Evolutionary conservation across 2,113 vertebrate genomes (phyloP).

Genomic region (Gorsachius goisagi): DNA sequence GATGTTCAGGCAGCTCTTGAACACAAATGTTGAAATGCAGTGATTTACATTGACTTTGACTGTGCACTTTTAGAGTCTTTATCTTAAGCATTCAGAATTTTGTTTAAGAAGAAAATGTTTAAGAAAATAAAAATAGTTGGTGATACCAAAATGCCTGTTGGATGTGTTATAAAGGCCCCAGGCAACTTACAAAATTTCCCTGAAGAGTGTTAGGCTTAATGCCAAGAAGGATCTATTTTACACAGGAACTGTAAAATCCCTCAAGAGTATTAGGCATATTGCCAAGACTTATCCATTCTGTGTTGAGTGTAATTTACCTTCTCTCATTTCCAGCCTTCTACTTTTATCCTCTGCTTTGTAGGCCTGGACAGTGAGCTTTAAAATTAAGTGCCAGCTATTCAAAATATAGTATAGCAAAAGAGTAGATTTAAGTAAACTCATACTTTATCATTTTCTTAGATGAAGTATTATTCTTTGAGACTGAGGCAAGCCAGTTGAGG

Average conservation of each 20-base stretch:
- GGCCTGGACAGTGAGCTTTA: neutral
- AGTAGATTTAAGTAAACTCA: neutral
- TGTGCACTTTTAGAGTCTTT: neutral
- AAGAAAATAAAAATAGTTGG: slow-evolving; percentile 5
- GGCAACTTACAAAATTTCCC: neutral
- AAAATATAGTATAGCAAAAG: neutral
- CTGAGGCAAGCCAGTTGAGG: neutral
- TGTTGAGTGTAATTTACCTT: slow-evolving; percentile 25
- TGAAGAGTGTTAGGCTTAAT: neutral
- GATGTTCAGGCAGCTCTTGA: neutral
- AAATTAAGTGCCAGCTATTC: neutral
- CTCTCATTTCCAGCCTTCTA: neutral
- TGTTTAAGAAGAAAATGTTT: neutral
- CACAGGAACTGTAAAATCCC: neutral
- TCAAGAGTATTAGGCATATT: slow-evolving; percentile 8
- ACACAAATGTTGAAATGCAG: neutral
- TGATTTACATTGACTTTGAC: neutral
- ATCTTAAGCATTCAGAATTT: neutral
- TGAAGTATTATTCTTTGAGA: neutral
- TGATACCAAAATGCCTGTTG: neutral
- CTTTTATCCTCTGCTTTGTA: neutral
- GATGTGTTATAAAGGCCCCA: neutral
- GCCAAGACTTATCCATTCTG: neutral
- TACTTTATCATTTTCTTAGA: neutral
- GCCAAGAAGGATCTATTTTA: neutral